These are phyloP conservation scores for Leucozona laternaria DNA, from an alignment of 2,888 invertebrate genomes.

Conservation along the genomic window DNA sequence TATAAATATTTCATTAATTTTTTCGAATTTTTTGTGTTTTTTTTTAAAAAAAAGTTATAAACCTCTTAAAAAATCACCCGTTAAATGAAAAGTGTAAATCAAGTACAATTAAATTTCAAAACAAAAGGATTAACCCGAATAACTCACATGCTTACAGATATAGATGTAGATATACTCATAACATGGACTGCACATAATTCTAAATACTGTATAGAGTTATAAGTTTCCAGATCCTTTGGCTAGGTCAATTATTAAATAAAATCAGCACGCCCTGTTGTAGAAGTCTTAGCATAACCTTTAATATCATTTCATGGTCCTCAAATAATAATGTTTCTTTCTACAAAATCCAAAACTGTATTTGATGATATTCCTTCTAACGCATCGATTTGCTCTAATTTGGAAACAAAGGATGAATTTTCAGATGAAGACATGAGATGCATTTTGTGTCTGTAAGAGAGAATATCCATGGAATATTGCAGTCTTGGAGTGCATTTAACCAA, in stretches of 20 bases:
- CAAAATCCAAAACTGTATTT: not conserved
- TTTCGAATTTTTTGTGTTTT: too few relatives aligned
- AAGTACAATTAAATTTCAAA: slow-evolving; percentile 28
- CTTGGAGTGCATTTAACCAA: slow-evolving; percentile 38
- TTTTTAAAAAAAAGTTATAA: too few relatives aligned
- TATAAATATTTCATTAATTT: too few relatives aligned
- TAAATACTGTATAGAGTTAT: not conserved
- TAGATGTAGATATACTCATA: not conserved
- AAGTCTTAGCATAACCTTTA: slow-evolving; percentile 20
- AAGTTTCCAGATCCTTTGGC: not conserved
- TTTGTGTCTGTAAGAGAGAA: not conserved
- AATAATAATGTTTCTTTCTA: slow-evolving; percentile 13
- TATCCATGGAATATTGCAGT: slow-evolving; percentile 13
- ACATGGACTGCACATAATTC: too few relatives aligned
- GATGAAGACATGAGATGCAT: slow-evolving; percentile 17
- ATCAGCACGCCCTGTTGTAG: slow-evolving; percentile 3
- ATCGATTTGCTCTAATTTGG: slow-evolving; percentile 23
- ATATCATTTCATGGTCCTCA: not conserved
- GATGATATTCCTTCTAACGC: not conserved
- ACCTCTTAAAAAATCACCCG: too few relatives aligned
- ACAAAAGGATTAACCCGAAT: slow-evolving; percentile 22
- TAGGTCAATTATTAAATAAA: slow-evolving; percentile 4
- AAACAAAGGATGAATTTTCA: slow-evolving; percentile 29
- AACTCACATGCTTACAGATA: not conserved
- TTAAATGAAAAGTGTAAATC: slow-evolving; percentile 24